Conservation (phyloP, 2,797 vertebrate genomes). For the Danio choprae region DNA sequence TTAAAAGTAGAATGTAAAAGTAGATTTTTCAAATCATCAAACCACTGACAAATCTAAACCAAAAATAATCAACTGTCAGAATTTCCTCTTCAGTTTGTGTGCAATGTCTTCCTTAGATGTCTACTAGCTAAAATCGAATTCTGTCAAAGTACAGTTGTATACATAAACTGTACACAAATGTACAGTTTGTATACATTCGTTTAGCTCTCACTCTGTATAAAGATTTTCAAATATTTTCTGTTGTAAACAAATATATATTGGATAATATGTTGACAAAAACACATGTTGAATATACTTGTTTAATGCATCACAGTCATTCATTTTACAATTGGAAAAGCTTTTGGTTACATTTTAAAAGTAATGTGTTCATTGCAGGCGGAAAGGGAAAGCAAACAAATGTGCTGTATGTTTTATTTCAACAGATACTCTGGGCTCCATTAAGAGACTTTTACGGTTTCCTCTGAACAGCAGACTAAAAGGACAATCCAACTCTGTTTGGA, state of each 20-base stretch:
- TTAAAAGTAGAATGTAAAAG: too few relatives aligned
- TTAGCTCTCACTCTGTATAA: too few relatives aligned
- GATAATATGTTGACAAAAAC: neutral
- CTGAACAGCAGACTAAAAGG: conserved; percentile 21
- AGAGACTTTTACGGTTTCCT: conserved; percentile 47
- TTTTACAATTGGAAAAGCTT: conserved; percentile 27
- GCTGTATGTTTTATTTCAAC: conserved; percentile 43
- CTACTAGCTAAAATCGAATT: neutral
- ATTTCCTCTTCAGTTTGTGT: too few relatives aligned
- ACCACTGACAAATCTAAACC: too few relatives aligned
- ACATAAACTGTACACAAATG: too few relatives aligned
- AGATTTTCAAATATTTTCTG: neutral
- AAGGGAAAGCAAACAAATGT: conserved; percentile 58
- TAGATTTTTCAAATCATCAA: too few relatives aligned
- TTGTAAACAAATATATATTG: neutral
- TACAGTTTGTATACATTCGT: neutral
- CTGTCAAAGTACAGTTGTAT: neutral
- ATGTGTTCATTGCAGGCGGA: conserved; percentile 38
- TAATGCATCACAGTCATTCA: neutral
- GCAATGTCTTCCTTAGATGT: neutral
- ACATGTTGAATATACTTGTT: neutral
- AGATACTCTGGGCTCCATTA: conserved; percentile 52
- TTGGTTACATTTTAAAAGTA: conserved; percentile 35
- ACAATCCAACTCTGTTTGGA: conserved; percentile 14
- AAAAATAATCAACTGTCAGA: too few relatives aligned